phyloP scores from a whole-genome alignment of 2,888 invertebrate species.

The Agrenia bidenticulata region DNA sequence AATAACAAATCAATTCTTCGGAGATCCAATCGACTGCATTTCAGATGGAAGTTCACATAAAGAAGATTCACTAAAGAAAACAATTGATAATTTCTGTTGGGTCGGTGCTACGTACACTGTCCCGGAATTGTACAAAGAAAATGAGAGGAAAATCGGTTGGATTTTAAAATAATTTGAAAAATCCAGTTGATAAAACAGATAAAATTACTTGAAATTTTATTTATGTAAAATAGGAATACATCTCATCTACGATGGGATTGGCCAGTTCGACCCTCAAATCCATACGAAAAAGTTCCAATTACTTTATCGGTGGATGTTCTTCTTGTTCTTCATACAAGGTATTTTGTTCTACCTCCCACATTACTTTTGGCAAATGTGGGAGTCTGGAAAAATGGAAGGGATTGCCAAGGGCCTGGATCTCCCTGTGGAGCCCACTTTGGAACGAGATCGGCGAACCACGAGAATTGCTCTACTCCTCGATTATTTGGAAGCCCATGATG shows the following conservation, averaged over 20 bases:
- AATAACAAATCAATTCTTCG: constrained; percentile 86
- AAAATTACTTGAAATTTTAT: not conserved
- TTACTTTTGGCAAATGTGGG: constrained; percentile 82
- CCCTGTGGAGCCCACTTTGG: constrained; percentile 64
- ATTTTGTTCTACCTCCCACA: constrained; percentile 84
- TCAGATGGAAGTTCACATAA: constrained; percentile 67
- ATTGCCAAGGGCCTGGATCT: constrained; percentile 81
- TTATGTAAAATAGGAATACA: not conserved
- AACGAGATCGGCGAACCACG: constrained; percentile 62
- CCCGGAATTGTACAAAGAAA: constrained; percentile 70
- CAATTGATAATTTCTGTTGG: constrained; percentile 90
- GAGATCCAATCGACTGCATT: constrained; percentile 87
- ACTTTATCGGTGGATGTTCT: constrained; percentile 94
- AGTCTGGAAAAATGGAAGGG: constrained; percentile 76
- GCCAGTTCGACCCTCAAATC: constrained; percentile 59
- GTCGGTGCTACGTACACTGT: constrained; percentile 88
- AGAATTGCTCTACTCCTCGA: constrained; percentile 63
- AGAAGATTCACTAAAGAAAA: constrained; percentile 60
- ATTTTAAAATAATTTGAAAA: not conserved
- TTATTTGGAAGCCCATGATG: constrained; percentile 62
- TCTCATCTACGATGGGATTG: not conserved
- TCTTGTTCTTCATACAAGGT: constrained; percentile 87
- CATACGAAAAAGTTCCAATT: constrained; percentile 80
- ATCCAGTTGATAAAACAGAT: no score
- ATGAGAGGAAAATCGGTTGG: constrained; percentile 61